Evolutionary conservation across 2,797 vertebrate species (phyloP), one percentile per base, ranked within the genome.

Genomic region (Gallinago solitaria): DNA sequence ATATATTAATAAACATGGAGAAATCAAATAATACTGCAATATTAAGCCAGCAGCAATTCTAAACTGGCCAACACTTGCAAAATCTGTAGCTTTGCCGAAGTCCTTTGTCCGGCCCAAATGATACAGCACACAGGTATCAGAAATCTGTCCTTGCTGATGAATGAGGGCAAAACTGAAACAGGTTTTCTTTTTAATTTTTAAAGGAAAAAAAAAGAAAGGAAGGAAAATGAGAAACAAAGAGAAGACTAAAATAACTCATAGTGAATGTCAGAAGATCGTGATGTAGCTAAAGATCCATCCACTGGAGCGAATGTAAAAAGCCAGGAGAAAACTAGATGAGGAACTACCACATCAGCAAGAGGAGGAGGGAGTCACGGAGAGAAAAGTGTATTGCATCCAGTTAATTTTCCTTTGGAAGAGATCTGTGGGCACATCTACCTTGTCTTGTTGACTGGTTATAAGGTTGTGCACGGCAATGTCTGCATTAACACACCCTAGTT

Each of bases 261-360:
- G 17, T 2, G 9, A 83, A 59, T 3, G 9, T 18, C 17, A 39
- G 39, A 57, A 70, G 19, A 24, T 16, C 0, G 1, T 7, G 47
- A 15, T 20, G 20, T 1, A 54, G 23, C 47, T 60, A 11, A 43
- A 83, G 33, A 54, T 54, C 20, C 23, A 48, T 12, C n/a, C 65
- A 28, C 53, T 61, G 39, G 32, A 54, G 47, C 35, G 65, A 64
- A 68, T 6, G 6, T 5, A 53, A 68, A 54, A 48, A 57, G 24
- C 50, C 71, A 69, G 48, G 24, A 82, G 39, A 53, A 47, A 81
- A 61, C 37, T 23, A 39, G 17, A 28, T 18, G 60, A 59, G 43
- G 41, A 94, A 32, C 24, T 37, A 30, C 24, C 5, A 11, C 28
- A 2, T 6, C 13, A 64, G 16, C 9, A 16, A 21, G 37, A 78